Evolutionary conservation across 2,797 vertebrate genomes (phyloP).

Genomic region (Peromyscus eremicus): DNA sequence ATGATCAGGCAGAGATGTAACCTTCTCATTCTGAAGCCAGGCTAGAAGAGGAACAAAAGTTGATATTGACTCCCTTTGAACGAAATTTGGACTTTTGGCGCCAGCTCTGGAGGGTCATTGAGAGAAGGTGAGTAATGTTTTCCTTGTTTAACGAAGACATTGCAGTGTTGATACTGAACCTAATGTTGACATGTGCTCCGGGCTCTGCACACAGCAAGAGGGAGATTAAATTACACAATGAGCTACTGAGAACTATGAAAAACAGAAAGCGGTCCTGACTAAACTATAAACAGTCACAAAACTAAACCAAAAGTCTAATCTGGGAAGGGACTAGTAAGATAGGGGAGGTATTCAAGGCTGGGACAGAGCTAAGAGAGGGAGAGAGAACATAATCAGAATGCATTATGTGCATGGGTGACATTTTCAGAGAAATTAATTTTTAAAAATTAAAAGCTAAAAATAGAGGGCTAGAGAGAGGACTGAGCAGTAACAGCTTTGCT

Average conservation of each 20-base stretch:
- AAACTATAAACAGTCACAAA: neutral
- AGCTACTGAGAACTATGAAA: conserved; percentile 39
- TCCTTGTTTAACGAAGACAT: neutral
- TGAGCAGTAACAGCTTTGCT: too few relatives aligned
- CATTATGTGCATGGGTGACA: neutral
- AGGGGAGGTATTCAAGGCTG: neutral
- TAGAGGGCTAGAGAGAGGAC: neutral
- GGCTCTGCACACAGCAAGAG: too few relatives aligned
- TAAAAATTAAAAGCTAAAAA: neutral
- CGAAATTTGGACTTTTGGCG: conserved; percentile 99
- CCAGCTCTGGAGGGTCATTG: conserved; percentile 99
- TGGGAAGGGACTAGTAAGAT: neutral
- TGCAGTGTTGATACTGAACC: neutral
- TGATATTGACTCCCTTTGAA: conserved; percentile 98
- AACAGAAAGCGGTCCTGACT: neutral
- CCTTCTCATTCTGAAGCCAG: conserved; percentile 86
- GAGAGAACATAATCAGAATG: neutral
- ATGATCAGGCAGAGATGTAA: conserved; percentile 67
- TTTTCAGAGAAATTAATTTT: neutral
- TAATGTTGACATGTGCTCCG: neutral
- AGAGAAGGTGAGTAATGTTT: conserved; percentile 93
- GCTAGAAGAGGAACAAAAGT: conserved; percentile 96
- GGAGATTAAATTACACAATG: neutral
- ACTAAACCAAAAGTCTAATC: neutral
- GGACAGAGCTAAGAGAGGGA: neutral